A percentile compares a stretch with the other conserved stretches of the same genome.
These are phyloP conservation scores for Colostygia pectinataria DNA, from an alignment of 2,888 invertebrate species.

Conservation along the genomic window DNA sequence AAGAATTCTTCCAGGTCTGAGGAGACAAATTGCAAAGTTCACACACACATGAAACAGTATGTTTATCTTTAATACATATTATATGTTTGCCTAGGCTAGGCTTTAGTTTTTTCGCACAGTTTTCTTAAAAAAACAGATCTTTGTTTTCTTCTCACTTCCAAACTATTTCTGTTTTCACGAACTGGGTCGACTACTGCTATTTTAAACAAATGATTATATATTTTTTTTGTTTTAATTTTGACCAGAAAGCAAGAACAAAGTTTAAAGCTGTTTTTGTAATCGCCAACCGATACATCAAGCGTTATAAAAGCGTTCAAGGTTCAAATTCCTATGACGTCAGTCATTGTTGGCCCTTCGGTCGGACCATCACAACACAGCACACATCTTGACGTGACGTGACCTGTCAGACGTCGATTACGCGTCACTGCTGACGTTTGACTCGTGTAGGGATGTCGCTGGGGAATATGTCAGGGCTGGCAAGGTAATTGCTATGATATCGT, in stretches of 20 bases:
- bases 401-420: conserved; percentile 59
- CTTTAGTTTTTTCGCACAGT: too few species aligned
- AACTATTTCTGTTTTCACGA: too few species aligned
- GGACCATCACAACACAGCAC: conserved; percentile 38
- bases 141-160: too few species aligned
- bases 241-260: too few species aligned
- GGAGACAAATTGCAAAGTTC: conserved; percentile 64
- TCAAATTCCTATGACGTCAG: conserved; percentile 37
- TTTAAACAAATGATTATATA: too few species aligned
- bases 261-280: too few species aligned
- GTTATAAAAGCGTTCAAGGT: conserved; percentile 8
- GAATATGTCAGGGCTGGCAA: conserved; percentile 37
- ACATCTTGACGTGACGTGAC: conserved; percentile 48
- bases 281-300: conserved; percentile 25
- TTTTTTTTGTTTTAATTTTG: too few species aligned
- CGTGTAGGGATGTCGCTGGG: conserved; percentile 44
- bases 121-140: too few species aligned
- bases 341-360: conserved; percentile 42
- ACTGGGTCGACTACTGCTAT: too few species aligned
- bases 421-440: conserved; percentile 49
- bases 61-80: conserved; percentile 43
- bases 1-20: neutral
- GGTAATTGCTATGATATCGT: neutral
- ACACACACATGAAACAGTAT: too few species aligned
- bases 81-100: neutral